Base-by-base conservation (phyloP, 2,888 invertebrate genomes). In the Epistrophe grossulariae region DNA sequence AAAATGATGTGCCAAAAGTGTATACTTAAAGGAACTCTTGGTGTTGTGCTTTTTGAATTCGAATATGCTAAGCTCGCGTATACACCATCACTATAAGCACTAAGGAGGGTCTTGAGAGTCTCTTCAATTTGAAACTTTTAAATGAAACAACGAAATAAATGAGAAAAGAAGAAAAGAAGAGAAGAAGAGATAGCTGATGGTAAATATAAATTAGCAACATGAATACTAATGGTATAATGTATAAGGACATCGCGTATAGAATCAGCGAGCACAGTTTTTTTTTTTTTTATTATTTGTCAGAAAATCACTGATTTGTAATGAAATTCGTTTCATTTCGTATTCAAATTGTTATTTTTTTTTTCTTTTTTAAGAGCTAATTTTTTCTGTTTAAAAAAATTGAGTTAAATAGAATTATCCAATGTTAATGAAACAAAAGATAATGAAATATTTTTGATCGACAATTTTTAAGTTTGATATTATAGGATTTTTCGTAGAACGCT, bases 1-100 rank as follows among this genome's bases (percentile, higher is more conserved):
- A 68, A 77, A 84, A 84, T 64, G 78, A 81, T 79, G 71, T 71
- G 40, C 45, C 68, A 81, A 62, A 62, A 81, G 78, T 81, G 68
- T 78, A 40, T 81, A 73, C 62, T 70, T 64, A 64, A 3, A 24
- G 70, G 74, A 31, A 48, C 8, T 70, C 19, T 66, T 68, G 35
- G 48, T 45, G 64, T 35, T 28, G 15, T 45, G n/a, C 35, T 35
- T 3, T 48, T 15, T 15, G 50, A 68, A 68, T 68, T 8, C 68
- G 48, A 50, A 48, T 50, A 50, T 68, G 50, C 68, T 50, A 68
- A 50, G 45, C 48, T 68, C 35, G 45, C 35, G 45, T 38, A 28
- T 24, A 24, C 24, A 24, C 52, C 52, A 55, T 13, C 52, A 55
- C 50, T 19, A n/a, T n/a, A 40, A 40, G 60, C 60, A 52, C 40